Evolutionary conservation across 2,797 vertebrate genomes (phyloP).

Genomic region (Percopsis omiscomaycus): DNA sequence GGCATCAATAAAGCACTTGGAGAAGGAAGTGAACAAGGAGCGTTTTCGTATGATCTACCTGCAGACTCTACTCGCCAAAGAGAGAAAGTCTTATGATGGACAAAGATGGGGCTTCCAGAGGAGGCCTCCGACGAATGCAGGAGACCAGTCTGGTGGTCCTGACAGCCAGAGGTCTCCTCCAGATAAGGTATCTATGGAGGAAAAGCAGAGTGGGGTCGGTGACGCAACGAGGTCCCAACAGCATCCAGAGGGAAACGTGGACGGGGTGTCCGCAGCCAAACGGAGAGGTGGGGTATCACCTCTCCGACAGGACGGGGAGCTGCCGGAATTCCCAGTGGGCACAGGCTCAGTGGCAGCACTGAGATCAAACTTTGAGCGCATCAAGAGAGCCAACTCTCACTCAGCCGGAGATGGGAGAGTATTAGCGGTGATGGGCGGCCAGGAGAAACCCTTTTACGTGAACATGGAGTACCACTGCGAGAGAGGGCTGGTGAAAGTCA

Average conservation of each 20-base stretch:
- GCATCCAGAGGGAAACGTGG: slow-evolving; percentile 72
- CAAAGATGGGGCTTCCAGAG: slow-evolving; percentile 92
- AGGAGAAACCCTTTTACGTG: slow-evolving; percentile 84
- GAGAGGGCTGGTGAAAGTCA: slow-evolving; percentile 88
- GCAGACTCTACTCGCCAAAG: slow-evolving; percentile 95
- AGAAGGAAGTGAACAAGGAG: slow-evolving; percentile 97
- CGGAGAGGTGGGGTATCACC: slow-evolving; percentile 71
- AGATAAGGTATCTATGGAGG: slow-evolving; percentile 37
- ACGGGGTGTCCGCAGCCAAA: slow-evolving; percentile 75
- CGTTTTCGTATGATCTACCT: slow-evolving; percentile 99
- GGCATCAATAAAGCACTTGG: slow-evolving; percentile 88
- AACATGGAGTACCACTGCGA: slow-evolving; percentile 95
- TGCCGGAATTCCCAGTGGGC: slow-evolving; percentile 70
- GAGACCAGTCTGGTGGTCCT: slow-evolving; percentile 37
- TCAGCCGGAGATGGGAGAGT: slow-evolving; percentile 73
- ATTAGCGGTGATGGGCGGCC: slow-evolving; percentile 48
- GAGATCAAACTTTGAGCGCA: slow-evolving; percentile 90
- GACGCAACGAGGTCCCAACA: slow-evolving; percentile 72
- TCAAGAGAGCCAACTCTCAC: slow-evolving; percentile 83
- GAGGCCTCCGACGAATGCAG: slow-evolving; percentile 64
- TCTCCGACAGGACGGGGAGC: slow-evolving; percentile 69
- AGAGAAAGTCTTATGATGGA: slow-evolving; percentile 92
- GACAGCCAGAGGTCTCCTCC: slow-evolving; percentile 36
- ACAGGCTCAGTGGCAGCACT: slow-evolving; percentile 88
- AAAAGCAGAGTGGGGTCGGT: slow-evolving; percentile 41